Conservation (phyloP, 2,797 vertebrate genomes). For the Mormyrus proboscirostris region DNA sequence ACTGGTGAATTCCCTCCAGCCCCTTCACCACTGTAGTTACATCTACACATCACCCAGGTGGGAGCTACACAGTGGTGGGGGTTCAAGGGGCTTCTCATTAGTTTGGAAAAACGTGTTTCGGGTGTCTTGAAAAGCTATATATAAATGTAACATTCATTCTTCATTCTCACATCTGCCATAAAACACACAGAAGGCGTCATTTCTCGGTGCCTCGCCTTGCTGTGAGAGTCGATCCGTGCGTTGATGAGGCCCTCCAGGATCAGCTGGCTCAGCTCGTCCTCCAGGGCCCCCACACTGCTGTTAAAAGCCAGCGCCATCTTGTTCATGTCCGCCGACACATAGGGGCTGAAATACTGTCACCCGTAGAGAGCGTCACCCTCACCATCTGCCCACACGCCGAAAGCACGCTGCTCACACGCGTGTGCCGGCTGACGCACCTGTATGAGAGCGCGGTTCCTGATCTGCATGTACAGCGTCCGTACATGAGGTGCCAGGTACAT, state of each 20-base stretch:
- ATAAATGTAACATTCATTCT: not conserved
- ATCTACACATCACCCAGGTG: not conserved
- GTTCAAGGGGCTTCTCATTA: not conserved
- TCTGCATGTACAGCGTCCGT: slow-evolving; percentile 80
- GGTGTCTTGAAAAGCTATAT: not conserved
- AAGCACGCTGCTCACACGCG: not conserved
- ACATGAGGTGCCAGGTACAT: slow-evolving; percentile 97
- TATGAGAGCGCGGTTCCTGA: slow-evolving; percentile 95
- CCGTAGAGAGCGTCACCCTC: not conserved
- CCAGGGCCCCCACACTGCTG: slow-evolving; percentile 87
- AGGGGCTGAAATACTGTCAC: slow-evolving; percentile 86
- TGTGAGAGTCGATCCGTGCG: slow-evolving; percentile 74
- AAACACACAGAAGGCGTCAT: not conserved
- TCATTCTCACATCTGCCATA: not conserved
- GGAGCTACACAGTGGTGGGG: no score
- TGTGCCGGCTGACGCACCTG: slow-evolving; percentile 58
- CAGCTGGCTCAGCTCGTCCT: slow-evolving; percentile 92
- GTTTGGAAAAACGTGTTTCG: not conserved
- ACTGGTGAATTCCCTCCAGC: not conserved
- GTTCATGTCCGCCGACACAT: slow-evolving; percentile 94
- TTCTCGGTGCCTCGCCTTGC: slow-evolving; percentile 4
- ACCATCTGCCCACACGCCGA: not conserved
- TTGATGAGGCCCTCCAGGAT: slow-evolving; percentile 96
- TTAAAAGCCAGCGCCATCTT: slow-evolving; percentile 96
- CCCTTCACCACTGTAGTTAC: not conserved